phyloP scores from a whole-genome alignment of 2,113 vertebrate genomes.

The Pseudolaguvia tuberculata region DNA sequence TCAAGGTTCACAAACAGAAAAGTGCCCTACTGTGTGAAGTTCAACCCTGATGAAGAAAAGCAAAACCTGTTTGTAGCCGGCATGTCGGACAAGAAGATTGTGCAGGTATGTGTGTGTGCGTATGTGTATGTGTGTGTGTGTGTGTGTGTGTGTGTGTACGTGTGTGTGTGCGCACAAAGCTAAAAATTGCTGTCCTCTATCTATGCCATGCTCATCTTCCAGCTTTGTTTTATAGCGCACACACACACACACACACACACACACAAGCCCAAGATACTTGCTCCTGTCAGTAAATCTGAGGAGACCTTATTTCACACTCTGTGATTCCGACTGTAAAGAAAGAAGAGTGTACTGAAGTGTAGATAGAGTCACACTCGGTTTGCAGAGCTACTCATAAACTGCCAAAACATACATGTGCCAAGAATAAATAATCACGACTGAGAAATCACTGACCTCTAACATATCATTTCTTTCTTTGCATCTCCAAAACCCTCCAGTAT shows the following conservation, averaged over 20 bases:
- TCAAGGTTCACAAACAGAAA: conserved; percentile 94
- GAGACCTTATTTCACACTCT: conserved; percentile 34
- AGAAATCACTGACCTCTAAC: not conserved
- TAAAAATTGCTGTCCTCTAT: not conserved
- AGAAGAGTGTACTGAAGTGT: not conserved
- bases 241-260: not conserved
- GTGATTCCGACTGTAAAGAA: conserved; percentile 38
- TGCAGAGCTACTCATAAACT: conserved; percentile 6
- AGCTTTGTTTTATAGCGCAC: not conserved
- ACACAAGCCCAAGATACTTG: not conserved
- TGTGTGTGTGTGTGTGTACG: conserved; percentile 77
- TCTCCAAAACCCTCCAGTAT: not conserved
- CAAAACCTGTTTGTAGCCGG: conserved; percentile 95
- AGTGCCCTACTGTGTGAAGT: conserved; percentile 97
- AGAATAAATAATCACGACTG: conserved; percentile 15
- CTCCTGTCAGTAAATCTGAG: conserved; percentile 8
- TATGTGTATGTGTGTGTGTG: conserved; percentile 33
- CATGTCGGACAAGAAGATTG: conserved; percentile 99
- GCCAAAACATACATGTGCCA: not conserved
- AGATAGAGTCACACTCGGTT: not conserved
- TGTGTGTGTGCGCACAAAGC: not conserved
- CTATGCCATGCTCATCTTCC: not conserved
- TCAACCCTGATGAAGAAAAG: conserved; percentile 98
- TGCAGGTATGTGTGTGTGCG: conserved; percentile 75
- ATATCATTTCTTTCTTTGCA: conserved; percentile 24